Evolutionary conservation across 2,888 invertebrate genomes (phyloP), one percentile per base, ranked within the genome.

Genomic region (Ceraclea dissimilis): DNA sequence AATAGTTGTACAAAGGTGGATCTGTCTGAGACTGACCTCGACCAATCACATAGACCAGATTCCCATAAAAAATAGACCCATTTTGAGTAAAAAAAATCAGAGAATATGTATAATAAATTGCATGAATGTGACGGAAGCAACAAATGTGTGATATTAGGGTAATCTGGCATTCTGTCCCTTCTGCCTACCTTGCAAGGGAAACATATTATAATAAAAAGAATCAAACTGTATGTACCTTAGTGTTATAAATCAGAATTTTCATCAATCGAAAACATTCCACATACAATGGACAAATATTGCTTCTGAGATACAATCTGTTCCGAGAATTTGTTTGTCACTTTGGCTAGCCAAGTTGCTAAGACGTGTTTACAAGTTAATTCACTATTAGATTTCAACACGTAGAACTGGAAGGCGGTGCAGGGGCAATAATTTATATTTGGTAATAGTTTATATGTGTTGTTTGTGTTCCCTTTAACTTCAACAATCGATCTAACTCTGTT

Each of bases 281-380:
- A 33, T 17, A 55, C 53, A 11, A 69, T 75, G 34, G 76, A 74
- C 10, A 69, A 67, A 4, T 77, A 61, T 65, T 80, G 79, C 2
- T 77, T 73, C 2, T 73, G 69, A 0, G 76, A 74, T 2, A 84
- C 68, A 39, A 68, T 68, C 63, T 81, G 79, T 19, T 70, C 65
- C 1, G 67, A 66, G 10, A 71, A 66, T 63, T 68, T 73, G 1
- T 67, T 68, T 10, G 75, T 67, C 43, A 81, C 73, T 60, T 69
- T 66, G 1, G 83, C 80, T 59, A 88, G 64, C 66, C 81, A 79
- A 11, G 79, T 78, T 2, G 83, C 85, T 60, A 88, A 65, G 21
- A 88, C 71, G 68, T 88, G 88, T 64, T 85, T 83, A 64, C 88
- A 88, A 2, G 80, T 81, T 39, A 82, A 67, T 62, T 75, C 72